Percentiles rank a stretch among this genome's conserved stretches.
phyloP scores from a whole-genome alignment of 2,113 vertebrate species.

The Anseranas semipalmata region DNA sequence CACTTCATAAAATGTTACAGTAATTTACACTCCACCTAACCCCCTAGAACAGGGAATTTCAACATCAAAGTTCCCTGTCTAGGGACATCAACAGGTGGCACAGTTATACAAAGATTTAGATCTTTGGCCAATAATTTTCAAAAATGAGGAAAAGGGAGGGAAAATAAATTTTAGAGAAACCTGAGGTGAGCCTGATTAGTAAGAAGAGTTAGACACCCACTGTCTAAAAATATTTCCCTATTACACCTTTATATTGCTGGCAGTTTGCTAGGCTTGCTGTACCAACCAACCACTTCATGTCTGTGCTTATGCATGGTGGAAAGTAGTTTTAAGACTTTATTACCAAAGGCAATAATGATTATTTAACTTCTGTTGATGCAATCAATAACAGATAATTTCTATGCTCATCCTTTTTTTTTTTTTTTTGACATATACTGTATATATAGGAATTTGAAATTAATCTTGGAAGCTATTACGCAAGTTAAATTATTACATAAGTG shows the following conservation, averaged over 20 bases:
- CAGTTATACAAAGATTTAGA: not conserved
- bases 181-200: not conserved
- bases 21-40: not conserved
- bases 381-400: not conserved
- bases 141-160: not conserved
- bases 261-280: not conserved
- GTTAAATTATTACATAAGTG: not conserved
- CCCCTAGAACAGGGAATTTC: not conserved
- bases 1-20: not conserved
- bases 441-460: not conserved
- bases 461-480: not conserved
- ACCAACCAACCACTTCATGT: not conserved
- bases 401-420: not conserved
- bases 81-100: not conserved
- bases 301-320: not conserved
- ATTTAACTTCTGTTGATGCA: not conserved
- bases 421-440: too few species aligned
- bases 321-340: not conserved
- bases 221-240: not conserved
- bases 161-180: not conserved
- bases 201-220: not conserved
- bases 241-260: not conserved
- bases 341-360: not conserved
- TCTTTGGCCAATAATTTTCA: not conserved
- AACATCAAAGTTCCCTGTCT: not conserved